phyloP scores from a whole-genome alignment of 2,797 vertebrate genomes.

The Australoheros facetus region DNA sequence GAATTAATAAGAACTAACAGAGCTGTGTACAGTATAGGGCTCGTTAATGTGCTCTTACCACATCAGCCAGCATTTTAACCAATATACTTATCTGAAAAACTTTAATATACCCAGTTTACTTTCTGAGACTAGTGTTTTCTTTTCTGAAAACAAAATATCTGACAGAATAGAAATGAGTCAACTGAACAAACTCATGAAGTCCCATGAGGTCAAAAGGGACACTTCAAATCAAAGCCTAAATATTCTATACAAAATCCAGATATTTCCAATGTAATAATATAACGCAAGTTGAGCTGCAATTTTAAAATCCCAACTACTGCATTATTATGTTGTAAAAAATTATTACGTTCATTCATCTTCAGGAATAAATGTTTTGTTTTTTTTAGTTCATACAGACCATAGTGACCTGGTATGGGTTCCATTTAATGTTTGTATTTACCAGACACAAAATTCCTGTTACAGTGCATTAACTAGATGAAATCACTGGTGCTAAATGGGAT shows the following conservation, averaged over 20 bases:
- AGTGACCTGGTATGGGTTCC: background rate
- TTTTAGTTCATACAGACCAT: background rate
- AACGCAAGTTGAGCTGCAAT: background rate
- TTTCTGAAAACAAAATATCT: background rate
- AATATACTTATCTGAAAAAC: background rate
- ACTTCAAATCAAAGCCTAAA: slow-evolving; percentile 42
- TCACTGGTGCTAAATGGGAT: slow-evolving; percentile 28
- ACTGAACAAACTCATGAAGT: background rate
- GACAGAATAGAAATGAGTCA: background rate
- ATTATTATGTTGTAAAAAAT: background rate
- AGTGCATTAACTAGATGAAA: slow-evolving; percentile 40
- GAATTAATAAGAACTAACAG: background rate
- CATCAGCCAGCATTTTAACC: background rate
- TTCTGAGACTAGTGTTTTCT: background rate
- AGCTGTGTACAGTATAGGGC: background rate
- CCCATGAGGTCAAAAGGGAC: slow-evolving; percentile 41
- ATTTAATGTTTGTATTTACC: slow-evolving; percentile 8
- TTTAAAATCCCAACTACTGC: background rate
- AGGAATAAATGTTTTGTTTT: background rate
- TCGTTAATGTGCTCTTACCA: background rate
- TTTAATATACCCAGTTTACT: background rate
- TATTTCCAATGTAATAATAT: background rate
- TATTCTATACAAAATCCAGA: background rate
- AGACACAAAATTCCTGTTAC: background rate
- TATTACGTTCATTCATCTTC: background rate